These are phyloP conservation scores for Hydrolagus colliei DNA, from an alignment of 2,797 vertebrate species.

Conservation along the genomic window DNA sequence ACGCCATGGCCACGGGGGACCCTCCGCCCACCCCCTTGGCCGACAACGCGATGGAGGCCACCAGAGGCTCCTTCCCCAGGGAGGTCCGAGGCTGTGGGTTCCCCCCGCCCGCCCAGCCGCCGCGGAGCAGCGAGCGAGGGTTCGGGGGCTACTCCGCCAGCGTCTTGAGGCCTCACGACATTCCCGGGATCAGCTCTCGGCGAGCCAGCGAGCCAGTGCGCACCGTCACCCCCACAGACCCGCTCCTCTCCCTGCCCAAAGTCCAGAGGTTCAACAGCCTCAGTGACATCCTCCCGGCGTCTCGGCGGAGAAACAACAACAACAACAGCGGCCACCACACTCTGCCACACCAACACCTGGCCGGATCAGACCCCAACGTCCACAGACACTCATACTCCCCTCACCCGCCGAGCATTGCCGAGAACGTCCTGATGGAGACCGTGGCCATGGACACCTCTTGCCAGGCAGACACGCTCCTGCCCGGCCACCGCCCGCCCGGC, in stretches of 20 bases:
- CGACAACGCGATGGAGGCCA: constrained; percentile 56
- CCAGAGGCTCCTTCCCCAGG: constrained; percentile 47
- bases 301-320: constrained; percentile 52
- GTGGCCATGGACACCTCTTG: constrained; percentile 44
- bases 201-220: constrained; percentile 45
- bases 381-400: constrained; percentile 76
- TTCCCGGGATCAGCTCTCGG: constrained; percentile 51
- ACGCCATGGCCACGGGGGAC: constrained; percentile 76
- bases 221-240: constrained; percentile 63
- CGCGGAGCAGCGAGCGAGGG: constrained; percentile 68
- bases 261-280: constrained; percentile 63
- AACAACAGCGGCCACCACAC: constrained; percentile 45
- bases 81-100: constrained; percentile 63
- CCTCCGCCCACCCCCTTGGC: constrained; percentile 74
- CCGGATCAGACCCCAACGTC: constrained; percentile 64
- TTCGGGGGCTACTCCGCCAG: constrained; percentile 67
- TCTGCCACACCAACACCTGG: constrained; percentile 61
- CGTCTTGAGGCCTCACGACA: constrained; percentile 61
- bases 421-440: constrained; percentile 83
- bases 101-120: constrained; percentile 53
- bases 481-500: constrained; percentile 50
- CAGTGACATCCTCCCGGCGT: constrained; percentile 55
- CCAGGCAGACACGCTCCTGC: constrained; percentile 54
- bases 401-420: constrained; percentile 80
- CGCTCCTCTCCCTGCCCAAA: constrained; percentile 63